Base-by-base conservation (phyloP, 2,113 vertebrate species). In the Prolemur simus region DNA sequence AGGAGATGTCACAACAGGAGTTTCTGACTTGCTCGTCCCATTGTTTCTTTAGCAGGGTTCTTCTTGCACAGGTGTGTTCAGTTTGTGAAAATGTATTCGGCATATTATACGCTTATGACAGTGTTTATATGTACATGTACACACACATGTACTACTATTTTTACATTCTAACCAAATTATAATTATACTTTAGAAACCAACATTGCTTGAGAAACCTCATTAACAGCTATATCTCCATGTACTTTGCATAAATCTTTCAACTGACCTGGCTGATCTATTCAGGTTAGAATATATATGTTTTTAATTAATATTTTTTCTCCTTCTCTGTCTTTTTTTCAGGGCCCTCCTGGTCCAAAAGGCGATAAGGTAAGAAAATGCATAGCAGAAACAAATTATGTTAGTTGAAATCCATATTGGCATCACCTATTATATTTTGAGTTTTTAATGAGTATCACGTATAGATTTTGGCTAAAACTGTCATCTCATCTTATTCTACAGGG, bases 291-390 rank as follows among this genome's bases (percentile, higher is more conserved):
- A 83, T 97, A 92, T 63, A 25, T 25, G 64, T 94, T 8, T 77
- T 74, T 80, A 84, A 87, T 87, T 96, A 56, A 15, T 4, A 80
- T 77, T 37, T 90, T 68, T 27, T 58, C 29, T 73, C 37, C 39
- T 54, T 54, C 63, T 97, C 86, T 94, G 88, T 86, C 77, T 98
- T 97, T 98, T 96, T 98, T 95, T 87, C 96, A 99, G 99, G 99
- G 99, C 54, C 98, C 99, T 97, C 99, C 99, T 91, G 99, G 99
- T 99, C 99, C 98, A 82, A 99, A 99, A 98, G 99, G 99, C 96
- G 99, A 99, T 95, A 99, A 99, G 99, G 99, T 99, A 98, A 99
- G 99, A 98, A 90, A 97, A 95, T n/a, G 14, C 63, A 86, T 23
- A 3, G 85, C 85, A 91, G 68, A 89, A 92, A 88, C 37, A 49